Percentiles rank a stretch among this genome's conserved stretches.
Evolutionary conservation across 2,888 invertebrate genomes (phyloP).

Genomic region (Standfussiana lucernea): DNA sequence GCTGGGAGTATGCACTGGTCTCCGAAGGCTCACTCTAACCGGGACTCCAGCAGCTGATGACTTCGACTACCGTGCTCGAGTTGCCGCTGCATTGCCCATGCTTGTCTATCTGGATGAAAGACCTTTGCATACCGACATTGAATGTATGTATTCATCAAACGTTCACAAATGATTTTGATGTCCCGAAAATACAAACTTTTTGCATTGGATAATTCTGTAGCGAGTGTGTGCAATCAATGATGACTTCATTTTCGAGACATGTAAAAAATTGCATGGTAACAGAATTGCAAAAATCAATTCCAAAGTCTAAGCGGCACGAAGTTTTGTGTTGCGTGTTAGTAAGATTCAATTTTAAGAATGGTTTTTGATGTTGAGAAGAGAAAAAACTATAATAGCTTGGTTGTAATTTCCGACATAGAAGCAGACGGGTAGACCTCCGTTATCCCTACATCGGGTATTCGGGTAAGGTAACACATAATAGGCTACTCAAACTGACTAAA

Average conservation of each 20-base stretch:
- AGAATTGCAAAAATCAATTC: background rate
- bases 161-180: background rate
- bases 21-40: constrained; percentile 79
- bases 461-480: background rate
- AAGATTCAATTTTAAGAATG: constrained; percentile 16
- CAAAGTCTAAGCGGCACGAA: background rate
- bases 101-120: constrained; percentile 82
- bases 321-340: constrained; percentile 20
- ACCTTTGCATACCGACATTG: constrained; percentile 79
- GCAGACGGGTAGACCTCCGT: background rate
- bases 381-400: background rate
- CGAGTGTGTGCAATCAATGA: background rate
- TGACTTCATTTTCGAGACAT: background rate
- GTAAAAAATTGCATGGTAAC: constrained; percentile 8
- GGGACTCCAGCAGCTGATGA: constrained; percentile 80
- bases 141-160: constrained; percentile 72
- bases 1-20: constrained; percentile 83
- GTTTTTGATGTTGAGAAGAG: background rate
- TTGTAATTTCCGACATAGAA: background rate
- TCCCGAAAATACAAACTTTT: background rate
- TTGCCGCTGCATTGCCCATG: constrained; percentile 82
- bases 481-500: background rate
- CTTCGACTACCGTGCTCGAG: constrained; percentile 76
- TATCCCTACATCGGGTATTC: background rate
- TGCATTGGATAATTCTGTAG: background rate